Evolutionary conservation across 2,797 vertebrate species (phyloP), one percentile per base, ranked within the genome.

Genomic region (Protonibea diacanthus): DNA sequence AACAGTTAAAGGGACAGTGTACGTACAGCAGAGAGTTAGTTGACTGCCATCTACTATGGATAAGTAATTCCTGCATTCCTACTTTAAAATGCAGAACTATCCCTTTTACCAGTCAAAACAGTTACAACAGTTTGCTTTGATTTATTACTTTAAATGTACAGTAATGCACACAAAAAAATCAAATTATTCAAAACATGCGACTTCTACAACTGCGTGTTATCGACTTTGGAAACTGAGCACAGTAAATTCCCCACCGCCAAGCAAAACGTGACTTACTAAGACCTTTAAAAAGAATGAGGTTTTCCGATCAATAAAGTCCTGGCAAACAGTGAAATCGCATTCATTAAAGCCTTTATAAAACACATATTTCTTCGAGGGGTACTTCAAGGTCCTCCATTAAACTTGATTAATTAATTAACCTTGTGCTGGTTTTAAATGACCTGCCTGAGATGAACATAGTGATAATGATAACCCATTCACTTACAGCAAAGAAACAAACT

Each of bases 391-490:
- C 77, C 82, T 91, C 80, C 88, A 92, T 93, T 93, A 92, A 84
- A 91, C 82, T 83, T 87, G 89, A 92, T 93, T 88, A 78, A 93
- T 91, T 84, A 87, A 93, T 92, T 89, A 92, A 85, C 86, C 89
- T 86, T 86, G 76, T 80, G 68, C 80, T 89, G 68, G 61, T 82
- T 86, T 86, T 82, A 92, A 90, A 86, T 90, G 89, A 88, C 88
- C 87, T 86, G 83, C 51, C 82, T 78, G 52, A 78, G 84, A 85
- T 75, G 76, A 84, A 88, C 81, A 84, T 68, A 59, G 71, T 80
- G 75, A 88, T 86, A 83, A 90, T 89, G 82, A 84, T 86, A 85
- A 81, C 61, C 71, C 78, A 82, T 85, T 79, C 68, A 85, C 71
- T 84, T 76, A 83, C 84, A 83, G 85, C 61, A 86, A 74, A 84